A percentile compares a stretch with the other conserved stretches of the same genome.
Evolutionary conservation across 2,113 vertebrate species (phyloP).

Genomic region (Dermatemys mawii): DNA sequence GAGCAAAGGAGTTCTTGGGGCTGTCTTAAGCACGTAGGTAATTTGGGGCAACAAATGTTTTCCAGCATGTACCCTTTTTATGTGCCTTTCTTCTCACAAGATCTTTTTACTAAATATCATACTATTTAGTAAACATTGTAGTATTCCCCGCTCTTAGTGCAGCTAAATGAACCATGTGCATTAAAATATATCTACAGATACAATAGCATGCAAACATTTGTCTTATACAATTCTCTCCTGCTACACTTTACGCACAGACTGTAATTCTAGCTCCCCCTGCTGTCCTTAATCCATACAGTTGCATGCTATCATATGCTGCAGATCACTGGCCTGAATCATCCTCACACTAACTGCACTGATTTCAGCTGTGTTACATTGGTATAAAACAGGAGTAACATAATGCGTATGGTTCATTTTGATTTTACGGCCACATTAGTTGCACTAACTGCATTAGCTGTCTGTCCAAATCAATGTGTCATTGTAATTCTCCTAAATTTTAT

Average conservation of each 20-base stretch:
- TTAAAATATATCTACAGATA: neutral
- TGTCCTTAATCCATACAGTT: neutral
- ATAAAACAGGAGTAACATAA: neutral
- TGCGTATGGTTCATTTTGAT: neutral
- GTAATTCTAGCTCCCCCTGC: slow-evolving; percentile 49
- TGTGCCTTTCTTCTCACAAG: neutral
- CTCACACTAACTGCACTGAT: accelerated
- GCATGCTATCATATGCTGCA: neutral
- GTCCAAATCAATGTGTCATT: accelerated
- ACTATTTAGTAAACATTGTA: neutral
- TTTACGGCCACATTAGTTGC: neutral
- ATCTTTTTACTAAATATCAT: neutral
- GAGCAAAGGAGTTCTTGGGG: neutral
- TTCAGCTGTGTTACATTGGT: neutral
- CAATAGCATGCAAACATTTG: accelerated
- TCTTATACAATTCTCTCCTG: accelerated
- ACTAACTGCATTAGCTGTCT: neutral
- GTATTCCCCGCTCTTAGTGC: neutral
- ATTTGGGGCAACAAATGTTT: neutral
- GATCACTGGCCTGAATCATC: accelerated
- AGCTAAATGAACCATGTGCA: neutral
- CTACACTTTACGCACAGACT: neutral
- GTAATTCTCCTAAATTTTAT: neutral
- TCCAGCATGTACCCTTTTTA: neutral
- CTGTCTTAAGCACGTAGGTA: neutral